Percentiles rank a stretch among this genome's conserved stretches.
These are phyloP conservation scores for Paramormyrops kingsleyae DNA, from an alignment of 2,113 vertebrate species.

Conservation along the genomic window DNA sequence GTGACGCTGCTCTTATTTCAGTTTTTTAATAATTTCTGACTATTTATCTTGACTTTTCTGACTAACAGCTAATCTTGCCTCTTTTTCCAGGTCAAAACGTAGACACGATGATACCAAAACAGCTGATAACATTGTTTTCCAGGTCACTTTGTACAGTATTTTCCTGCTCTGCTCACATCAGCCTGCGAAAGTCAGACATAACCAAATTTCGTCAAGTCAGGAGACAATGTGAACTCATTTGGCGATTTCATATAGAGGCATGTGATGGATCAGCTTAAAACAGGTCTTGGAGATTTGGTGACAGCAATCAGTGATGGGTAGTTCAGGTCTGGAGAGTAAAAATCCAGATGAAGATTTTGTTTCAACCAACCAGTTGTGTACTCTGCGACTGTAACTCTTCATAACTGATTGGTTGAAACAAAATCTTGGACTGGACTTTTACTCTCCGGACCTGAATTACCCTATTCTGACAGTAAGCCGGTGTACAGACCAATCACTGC, in stretches of 20 bases:
- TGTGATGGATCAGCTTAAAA: neutral
- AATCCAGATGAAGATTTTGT: neutral
- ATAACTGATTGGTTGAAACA: neutral
- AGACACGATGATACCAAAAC: constrained; percentile 1
- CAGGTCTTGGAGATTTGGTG: neutral
- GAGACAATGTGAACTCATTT: neutral
- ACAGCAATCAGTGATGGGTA: neutral
- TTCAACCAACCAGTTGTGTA: neutral
- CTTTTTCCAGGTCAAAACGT: neutral
- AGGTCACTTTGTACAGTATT: neutral
- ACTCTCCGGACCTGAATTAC: neutral
- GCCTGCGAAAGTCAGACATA: neutral
- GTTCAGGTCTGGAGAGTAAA: neutral
- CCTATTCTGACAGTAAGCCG: neutral
- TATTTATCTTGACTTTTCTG: neutral
- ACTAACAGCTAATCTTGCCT: neutral
- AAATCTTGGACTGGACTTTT: neutral
- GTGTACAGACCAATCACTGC: neutral
- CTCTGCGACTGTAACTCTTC: neutral
- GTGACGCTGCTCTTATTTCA: neutral
- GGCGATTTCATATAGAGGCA: neutral
- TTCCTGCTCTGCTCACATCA: neutral
- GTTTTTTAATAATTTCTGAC: neutral
- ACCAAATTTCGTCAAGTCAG: neutral
- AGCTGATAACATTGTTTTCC: neutral